Conservation (phyloP, 2,797 vertebrate genomes). For the Propithecus perrieri region DNA sequence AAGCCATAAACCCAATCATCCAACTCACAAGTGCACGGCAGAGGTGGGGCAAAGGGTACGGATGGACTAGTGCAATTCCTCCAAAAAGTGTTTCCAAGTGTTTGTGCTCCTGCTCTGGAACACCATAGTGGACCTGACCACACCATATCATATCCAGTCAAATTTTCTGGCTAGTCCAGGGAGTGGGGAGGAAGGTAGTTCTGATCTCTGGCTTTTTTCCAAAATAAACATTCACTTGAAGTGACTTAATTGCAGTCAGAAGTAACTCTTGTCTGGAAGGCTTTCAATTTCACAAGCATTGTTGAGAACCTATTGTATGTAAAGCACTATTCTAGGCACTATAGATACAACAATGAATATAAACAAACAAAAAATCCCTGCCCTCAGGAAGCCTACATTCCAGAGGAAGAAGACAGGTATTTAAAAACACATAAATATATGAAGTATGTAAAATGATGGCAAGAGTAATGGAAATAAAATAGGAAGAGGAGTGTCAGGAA, state of each 20-base stretch:
- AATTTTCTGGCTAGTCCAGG: background rate
- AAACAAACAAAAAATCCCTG: background rate
- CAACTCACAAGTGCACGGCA: background rate
- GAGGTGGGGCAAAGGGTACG: background rate
- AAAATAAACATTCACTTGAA: slow-evolving; percentile 13
- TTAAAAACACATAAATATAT: background rate
- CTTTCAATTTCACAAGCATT: background rate
- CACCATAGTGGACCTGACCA: background rate
- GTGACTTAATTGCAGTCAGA: background rate
- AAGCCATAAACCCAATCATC: background rate
- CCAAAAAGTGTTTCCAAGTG: background rate
- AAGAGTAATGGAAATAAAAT: background rate
- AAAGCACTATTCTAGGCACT: background rate
- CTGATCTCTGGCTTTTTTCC: slow-evolving; percentile 8
- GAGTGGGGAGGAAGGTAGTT: background rate
- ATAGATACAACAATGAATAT: background rate
- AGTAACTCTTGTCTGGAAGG: slow-evolving; percentile 5
- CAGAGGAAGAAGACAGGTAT: background rate
- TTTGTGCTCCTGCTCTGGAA: background rate
- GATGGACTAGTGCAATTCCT: background rate
- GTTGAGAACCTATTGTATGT: background rate
- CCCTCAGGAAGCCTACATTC: background rate
- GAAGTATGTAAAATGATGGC: background rate
- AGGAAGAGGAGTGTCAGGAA: background rate
- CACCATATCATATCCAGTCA: background rate